phyloP scores from a whole-genome alignment of 2,113 vertebrate genomes.

The Thalassarche chlororhynchos region DNA sequence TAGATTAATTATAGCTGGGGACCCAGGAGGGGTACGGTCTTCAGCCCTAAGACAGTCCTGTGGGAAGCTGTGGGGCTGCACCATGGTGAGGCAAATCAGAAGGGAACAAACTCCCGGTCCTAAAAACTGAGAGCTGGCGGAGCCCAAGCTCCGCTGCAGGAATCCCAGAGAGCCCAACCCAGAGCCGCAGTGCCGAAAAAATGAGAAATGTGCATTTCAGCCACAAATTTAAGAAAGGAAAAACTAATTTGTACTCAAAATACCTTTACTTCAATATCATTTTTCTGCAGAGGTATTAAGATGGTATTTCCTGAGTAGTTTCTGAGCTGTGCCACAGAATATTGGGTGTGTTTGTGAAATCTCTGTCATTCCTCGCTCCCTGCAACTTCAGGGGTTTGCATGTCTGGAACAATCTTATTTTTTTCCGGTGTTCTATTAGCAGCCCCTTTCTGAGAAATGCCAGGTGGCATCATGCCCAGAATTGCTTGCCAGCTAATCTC shows the following conservation, averaged over 20 bases:
- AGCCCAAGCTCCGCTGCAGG: neutral
- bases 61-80: neutral
- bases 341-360: conserved; percentile 58
- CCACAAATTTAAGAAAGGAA: neutral
- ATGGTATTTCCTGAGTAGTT: conserved; percentile 38
- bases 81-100: neutral
- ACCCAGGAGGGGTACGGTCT: neutral
- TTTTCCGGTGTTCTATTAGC: conserved; percentile 65
- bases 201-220: neutral
- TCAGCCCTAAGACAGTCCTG: neutral
- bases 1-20: neutral
- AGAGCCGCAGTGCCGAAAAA: neutral
- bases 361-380: conserved; percentile 35
- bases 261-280: neutral
- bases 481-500: conserved; percentile 47
- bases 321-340: neutral
- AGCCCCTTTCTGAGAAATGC: conserved; percentile 47
- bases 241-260: neutral
- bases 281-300: conserved; percentile 30
- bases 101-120: neutral
- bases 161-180: neutral
- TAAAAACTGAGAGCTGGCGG: neutral
- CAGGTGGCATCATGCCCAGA: conserved; percentile 64
- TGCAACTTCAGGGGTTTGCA: conserved; percentile 40
- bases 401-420: conserved; percentile 61